Conservation (phyloP, 2,797 vertebrate genomes). For the Sebastes iracundus region DNA sequence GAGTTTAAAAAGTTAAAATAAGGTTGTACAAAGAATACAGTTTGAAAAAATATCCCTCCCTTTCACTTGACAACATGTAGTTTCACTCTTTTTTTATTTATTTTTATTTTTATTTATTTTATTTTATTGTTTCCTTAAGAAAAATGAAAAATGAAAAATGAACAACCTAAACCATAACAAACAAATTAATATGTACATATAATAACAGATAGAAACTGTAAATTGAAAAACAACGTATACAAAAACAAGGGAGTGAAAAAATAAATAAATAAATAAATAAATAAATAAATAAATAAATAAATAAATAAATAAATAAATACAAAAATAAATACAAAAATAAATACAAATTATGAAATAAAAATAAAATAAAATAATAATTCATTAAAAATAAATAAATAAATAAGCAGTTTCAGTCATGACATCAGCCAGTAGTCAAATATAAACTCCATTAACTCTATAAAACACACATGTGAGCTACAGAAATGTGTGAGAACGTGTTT, state of each 20-base stretch:
- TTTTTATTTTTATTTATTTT: too few species aligned
- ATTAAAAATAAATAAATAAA: not conserved
- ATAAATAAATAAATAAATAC: not conserved
- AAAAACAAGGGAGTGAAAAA: too few species aligned
- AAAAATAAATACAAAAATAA: too few species aligned
- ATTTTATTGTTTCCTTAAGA: too few species aligned
- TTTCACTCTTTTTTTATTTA: not conserved
- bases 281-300: not conserved
- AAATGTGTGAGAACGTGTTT: constrained; percentile 27
- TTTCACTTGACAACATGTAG: not conserved
- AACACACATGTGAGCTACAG: not conserved
- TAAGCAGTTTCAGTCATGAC: not conserved
- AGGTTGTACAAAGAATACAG: not conserved
- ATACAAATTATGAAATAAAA: not conserved
- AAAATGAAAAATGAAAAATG: too few species aligned
- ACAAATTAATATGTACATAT: too few species aligned
- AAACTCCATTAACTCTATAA: constrained; percentile 24
- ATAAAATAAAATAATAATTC: not conserved
- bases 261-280: not conserved
- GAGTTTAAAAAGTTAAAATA: not conserved
- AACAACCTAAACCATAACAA: too few species aligned
- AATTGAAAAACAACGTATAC: too few species aligned
- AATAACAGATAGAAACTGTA: too few species aligned
- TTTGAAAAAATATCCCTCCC: not conserved
- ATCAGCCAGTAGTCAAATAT: constrained; percentile 13